phyloP scores from a whole-genome alignment of 2,888 invertebrate genomes.

The Xanthostigma xanthostigma region DNA sequence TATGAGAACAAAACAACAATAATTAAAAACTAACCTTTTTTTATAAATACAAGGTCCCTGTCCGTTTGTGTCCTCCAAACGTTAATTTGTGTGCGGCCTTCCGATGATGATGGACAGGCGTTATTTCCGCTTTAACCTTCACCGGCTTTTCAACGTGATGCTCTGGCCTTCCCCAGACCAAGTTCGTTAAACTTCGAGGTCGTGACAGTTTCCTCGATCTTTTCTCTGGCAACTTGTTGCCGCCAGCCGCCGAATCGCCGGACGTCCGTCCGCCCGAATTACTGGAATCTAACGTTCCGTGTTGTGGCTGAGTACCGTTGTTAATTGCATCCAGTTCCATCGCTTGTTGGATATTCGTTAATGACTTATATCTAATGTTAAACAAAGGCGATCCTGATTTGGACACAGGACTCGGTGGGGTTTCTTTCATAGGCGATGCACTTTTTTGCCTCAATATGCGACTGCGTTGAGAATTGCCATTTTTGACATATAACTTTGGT shows the following conservation, averaged over 20 bases:
- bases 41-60: neutral
- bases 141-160: neutral
- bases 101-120: slow-evolving; percentile 5
- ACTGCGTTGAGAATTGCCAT: slow-evolving; percentile 48
- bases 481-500: slow-evolving; percentile 69
- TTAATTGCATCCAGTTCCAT: slow-evolving; percentile 37
- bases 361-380: slow-evolving; percentile 54
- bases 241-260: slow-evolving; percentile 59
- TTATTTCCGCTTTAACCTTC: slow-evolving; percentile 4
- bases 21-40: too few species aligned
- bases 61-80: slow-evolving; percentile 4
- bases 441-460: slow-evolving; percentile 56
- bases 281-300: slow-evolving; percentile 78
- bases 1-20: too few species aligned
- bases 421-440: slow-evolving; percentile 55
- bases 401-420: slow-evolving; percentile 45
- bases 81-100: slow-evolving; percentile 5
- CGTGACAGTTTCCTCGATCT: slow-evolving; percentile 65
- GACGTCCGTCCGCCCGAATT: slow-evolving; percentile 78
- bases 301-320: slow-evolving; percentile 19
- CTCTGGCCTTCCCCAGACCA: slow-evolving; percentile 49
- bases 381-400: slow-evolving; percentile 64
- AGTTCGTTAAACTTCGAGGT: slow-evolving; percentile 73
- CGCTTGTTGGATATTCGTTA: slow-evolving; percentile 57
- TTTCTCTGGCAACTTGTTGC: slow-evolving; percentile 68